Conservation (phyloP, 2,797 vertebrate genomes). For the Luscinia megarhynchos region DNA sequence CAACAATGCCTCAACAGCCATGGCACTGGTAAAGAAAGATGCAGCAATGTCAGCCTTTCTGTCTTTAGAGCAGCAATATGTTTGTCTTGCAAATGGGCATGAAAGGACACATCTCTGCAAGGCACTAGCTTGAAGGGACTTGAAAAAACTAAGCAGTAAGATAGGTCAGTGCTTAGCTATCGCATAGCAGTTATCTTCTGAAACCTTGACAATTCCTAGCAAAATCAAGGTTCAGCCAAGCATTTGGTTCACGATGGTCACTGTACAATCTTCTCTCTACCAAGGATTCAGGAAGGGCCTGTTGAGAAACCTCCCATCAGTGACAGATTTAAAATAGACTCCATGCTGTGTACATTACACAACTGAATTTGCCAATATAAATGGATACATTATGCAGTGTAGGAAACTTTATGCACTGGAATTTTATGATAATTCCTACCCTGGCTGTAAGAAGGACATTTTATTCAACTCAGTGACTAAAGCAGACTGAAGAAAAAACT, state of each 20-base stretch:
- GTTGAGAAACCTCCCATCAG: background rate
- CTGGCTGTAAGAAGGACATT: background rate
- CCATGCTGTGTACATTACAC: background rate
- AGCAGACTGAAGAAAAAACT: background rate
- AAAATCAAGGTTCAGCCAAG: background rate
- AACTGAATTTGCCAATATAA: background rate
- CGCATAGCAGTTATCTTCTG: background rate
- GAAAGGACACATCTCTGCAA: background rate
- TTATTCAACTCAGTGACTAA: background rate
- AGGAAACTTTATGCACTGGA: background rate
- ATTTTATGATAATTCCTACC: background rate
- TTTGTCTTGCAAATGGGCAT: background rate
- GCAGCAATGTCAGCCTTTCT: background rate
- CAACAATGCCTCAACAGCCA: background rate
- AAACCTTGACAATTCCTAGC: background rate
- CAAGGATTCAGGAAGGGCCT: background rate
- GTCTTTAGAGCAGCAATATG: background rate
- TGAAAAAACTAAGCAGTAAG: background rate
- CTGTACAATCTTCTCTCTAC: background rate
- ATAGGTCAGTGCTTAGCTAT: background rate
- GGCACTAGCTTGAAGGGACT: background rate
- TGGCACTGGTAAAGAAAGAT: background rate
- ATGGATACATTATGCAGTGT: background rate
- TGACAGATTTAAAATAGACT: background rate
- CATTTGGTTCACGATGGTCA: accelerated